Evolutionary conservation across 35 echinoderm and acorn worm species (phyloP).

Genomic region (Diadema setosum): DNA sequence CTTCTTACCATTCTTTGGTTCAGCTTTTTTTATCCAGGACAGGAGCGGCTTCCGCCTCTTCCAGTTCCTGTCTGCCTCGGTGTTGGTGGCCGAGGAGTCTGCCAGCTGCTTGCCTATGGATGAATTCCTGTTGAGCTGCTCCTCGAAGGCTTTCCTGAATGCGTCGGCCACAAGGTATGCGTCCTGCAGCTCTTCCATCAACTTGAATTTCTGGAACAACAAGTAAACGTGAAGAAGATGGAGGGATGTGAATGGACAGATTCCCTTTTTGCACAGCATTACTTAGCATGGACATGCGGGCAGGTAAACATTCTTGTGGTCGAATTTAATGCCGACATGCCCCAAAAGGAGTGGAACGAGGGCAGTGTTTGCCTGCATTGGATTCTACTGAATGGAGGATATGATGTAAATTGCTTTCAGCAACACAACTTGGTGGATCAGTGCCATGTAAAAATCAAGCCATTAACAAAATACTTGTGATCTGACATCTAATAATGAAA

Average conservation of each 20-base stretch:
- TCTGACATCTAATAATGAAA: no score
- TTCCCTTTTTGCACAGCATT: no score
- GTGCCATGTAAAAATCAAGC: no score
- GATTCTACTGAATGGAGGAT: no score
- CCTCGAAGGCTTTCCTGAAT: constrained; percentile 88
- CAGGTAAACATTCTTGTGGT: no score
- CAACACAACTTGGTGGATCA: no score
- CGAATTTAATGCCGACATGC: no score
- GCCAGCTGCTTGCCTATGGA: constrained; percentile 43
- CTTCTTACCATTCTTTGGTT: constrained; percentile 9
- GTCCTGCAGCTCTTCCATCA: constrained; percentile 66
- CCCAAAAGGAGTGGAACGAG: no score
- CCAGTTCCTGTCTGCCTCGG: constrained; percentile 19
- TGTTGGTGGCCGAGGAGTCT: background rate
- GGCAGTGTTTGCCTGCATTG: no score
- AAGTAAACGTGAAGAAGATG: background rate
- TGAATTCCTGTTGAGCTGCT: constrained; percentile 80
- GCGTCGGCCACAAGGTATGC: constrained; percentile 65
- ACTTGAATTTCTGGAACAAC: constrained; percentile 29
- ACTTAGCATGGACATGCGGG: no score
- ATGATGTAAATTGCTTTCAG: no score
- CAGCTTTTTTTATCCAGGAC: background rate
- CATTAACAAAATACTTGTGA: no score
- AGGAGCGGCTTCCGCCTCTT: background rate
- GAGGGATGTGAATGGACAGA: background rate